Percentiles rank a stretch among this genome's conserved stretches.
phyloP scores from a whole-genome alignment of 2,888 invertebrate species.

The Oscheius sp. region DNA sequence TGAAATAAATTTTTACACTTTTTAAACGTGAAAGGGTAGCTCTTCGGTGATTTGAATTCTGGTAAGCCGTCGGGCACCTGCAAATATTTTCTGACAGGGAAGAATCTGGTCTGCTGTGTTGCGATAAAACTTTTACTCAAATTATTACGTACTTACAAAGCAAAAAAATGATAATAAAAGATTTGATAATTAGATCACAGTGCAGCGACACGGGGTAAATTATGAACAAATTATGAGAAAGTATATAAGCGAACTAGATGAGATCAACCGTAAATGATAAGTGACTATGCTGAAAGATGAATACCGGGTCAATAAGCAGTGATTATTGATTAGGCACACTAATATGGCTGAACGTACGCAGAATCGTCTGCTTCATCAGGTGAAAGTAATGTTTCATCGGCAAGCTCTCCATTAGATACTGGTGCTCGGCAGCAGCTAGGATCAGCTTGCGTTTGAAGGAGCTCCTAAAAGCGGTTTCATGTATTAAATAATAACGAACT shows the following conservation, averaged over 20 bases:
- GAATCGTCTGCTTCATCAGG: conserved; percentile 9
- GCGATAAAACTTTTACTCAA: no score
- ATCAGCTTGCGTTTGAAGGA: neutral
- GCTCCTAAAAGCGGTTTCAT: neutral
- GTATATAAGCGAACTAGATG: conserved; percentile 6
- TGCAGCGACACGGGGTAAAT: no score
- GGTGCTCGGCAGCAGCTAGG: neutral
- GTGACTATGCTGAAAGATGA: conserved; percentile 6
- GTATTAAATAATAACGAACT: neutral
- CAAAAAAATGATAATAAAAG: no score
- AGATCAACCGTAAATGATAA: conserved; percentile 21
- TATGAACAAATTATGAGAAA: neutral
- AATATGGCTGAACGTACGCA: conserved; percentile 1
- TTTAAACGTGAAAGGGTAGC: no score
- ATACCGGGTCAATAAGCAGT: neutral
- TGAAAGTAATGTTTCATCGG: neutral
- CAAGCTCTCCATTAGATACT: neutral
- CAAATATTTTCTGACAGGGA: no score
- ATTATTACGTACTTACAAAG: no score
- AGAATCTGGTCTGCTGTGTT: no score
- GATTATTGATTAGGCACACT: neutral
- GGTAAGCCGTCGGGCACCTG: no score
- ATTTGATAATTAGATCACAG: no score
- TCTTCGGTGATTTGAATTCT: no score
- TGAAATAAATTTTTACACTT: no score